Evolutionary conservation across 2,797 vertebrate species (phyloP), one percentile per base, ranked within the genome.

Genomic region (Xenentodon cancila): DNA sequence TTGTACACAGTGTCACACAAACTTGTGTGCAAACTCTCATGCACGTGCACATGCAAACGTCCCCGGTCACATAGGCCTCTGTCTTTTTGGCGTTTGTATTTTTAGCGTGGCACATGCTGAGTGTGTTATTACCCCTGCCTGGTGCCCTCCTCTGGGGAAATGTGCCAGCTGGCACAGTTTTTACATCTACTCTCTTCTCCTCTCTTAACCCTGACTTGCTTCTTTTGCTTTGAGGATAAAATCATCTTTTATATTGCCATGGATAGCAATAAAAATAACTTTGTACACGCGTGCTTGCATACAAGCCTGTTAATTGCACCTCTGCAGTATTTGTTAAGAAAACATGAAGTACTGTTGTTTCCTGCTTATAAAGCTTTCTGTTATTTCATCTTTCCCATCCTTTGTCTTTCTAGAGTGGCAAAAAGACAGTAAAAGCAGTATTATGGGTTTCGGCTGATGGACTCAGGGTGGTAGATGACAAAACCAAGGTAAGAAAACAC

Each of bases 381-480:
- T 55, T 0, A 53, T 69, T 59, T 1, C 45, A 15, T 53, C 9
- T 20, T 2, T 32, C 6, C 37, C 37, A 0, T n/a, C 46, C 51
- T 15, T 71, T 22, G 13, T 74, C 15, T 30, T 77, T 77, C 25
- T 84, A 97, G 96, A 96, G 94, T 1, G 95, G 96, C 22, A 96
- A 95, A 75, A 97, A 97, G 82, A 95, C 95, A 0, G 95, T 97
- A 17, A 97, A 97, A 77, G 95, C 96, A 1, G 92, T 97, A 9
- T 81, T 97, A 57, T 97, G 96, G 96, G 96, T 97, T 50, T 97
- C 96, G 0, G 96, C 96, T 0, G 96, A 97, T 37, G 96, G 96
- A 51, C 94, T 97, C 76, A 91, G 96, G 63, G 95, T 97, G 45
- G 96, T 97, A 72, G 96, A 97, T 15, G 96, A 97, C 82, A 97